Evolutionary conservation across 2,888 invertebrate species (phyloP).

Genomic region (Aplocera efformata): DNA sequence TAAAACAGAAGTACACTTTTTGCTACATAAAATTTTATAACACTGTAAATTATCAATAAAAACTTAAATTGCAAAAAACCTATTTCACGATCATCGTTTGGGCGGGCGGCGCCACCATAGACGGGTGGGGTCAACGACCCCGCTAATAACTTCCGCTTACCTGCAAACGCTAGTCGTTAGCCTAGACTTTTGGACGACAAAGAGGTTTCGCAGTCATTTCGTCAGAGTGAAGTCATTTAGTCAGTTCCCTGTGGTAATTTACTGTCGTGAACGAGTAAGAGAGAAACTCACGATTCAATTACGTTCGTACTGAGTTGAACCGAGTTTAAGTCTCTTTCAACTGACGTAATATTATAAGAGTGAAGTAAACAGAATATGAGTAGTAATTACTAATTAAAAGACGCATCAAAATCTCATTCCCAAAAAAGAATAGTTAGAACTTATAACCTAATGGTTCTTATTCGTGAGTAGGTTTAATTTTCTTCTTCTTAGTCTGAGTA

Average conservation of each 20-base stretch:
- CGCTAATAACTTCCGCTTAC: constrained; percentile 76
- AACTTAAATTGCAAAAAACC: constrained; percentile 29
- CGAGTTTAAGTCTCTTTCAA: too few relatives aligned
- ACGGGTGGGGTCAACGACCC: constrained; percentile 57
- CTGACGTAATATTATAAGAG: too few relatives aligned
- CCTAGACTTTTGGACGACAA: constrained; percentile 44
- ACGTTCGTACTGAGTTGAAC: too few relatives aligned
- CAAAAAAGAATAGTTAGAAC: too few relatives aligned
- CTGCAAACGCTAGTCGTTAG: constrained; percentile 56
- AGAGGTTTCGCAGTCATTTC: constrained; percentile 36
- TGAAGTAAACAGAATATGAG: too few relatives aligned
- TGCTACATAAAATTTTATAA: too few relatives aligned
- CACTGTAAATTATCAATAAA: constrained; percentile 22
- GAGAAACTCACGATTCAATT: not conserved
- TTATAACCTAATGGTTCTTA: too few relatives aligned
- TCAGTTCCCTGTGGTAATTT: constrained; percentile 2
- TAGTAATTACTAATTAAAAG: too few relatives aligned
- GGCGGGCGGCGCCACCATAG: constrained; percentile 51
- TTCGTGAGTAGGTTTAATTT: too few relatives aligned
- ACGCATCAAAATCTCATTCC: too few relatives aligned
- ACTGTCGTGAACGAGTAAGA: not conserved
- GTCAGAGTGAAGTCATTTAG: constrained; percentile 17
- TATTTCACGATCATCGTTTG: constrained; percentile 46
- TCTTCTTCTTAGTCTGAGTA: too few relatives aligned
- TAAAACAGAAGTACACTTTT: too few relatives aligned